phyloP scores from a whole-genome alignment of 2,888 invertebrate genomes.

The Drosophila dives region DNA sequence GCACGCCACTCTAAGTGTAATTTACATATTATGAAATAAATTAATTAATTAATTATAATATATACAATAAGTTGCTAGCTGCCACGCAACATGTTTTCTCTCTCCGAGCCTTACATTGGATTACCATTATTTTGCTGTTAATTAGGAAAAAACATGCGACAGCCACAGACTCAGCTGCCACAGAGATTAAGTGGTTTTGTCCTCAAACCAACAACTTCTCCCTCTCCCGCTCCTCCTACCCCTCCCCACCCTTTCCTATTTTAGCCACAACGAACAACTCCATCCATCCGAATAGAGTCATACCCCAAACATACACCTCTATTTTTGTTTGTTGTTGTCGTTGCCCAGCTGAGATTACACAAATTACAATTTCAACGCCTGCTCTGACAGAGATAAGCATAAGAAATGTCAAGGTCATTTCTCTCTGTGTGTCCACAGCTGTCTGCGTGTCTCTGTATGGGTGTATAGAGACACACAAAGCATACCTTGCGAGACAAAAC shows the following conservation, averaged over 20 bases:
- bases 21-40: constrained; percentile 78
- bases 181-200: constrained; percentile 55
- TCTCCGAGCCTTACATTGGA: constrained; percentile 26
- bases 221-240: not conserved
- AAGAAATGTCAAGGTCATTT: constrained; percentile 80
- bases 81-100: constrained; percentile 17
- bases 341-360: constrained; percentile 72
- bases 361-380: constrained; percentile 80
- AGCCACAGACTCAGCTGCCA: constrained; percentile 40
- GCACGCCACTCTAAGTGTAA: constrained; percentile 63
- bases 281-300: constrained; percentile 36
- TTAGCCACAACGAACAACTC: not conserved
- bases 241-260: too few relatives aligned
- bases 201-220: constrained; percentile 4
- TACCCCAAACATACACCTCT: constrained; percentile 30
- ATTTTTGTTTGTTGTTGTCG: constrained; percentile 27
- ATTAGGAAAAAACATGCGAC: constrained; percentile 57
- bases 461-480: constrained; percentile 15
- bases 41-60: constrained; percentile 78
- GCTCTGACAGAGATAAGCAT: constrained; percentile 74
- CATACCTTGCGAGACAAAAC: constrained; percentile 8
- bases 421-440: constrained; percentile 32
- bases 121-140: constrained; percentile 63
- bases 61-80: constrained; percentile 51
- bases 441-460: constrained; percentile 12